Conservation (phyloP, 2,888 invertebrate species). For the Parapristionchus giblindavisi region DNA sequence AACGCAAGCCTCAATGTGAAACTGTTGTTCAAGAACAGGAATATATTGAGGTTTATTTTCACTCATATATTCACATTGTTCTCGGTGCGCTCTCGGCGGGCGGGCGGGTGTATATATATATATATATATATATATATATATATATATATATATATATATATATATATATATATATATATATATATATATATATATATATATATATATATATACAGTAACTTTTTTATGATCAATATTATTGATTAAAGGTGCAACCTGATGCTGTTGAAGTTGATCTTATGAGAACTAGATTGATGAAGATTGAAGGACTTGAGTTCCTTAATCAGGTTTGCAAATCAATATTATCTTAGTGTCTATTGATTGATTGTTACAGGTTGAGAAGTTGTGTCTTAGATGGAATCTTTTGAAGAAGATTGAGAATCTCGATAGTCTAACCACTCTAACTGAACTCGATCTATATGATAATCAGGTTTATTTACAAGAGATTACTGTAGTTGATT, state of each 20-base stretch:
- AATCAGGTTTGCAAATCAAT: slow-evolving; percentile 34
- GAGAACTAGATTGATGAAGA: slow-evolving; percentile 54
- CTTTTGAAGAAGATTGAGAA: slow-evolving; percentile 94
- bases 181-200: too few relatives aligned
- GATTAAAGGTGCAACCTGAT: slow-evolving; percentile 35
- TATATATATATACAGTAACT: too few relatives aligned
- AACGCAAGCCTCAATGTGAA: slow-evolving; percentile 18
- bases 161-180: too few relatives aligned
- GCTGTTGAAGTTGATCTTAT: slow-evolving; percentile 54
- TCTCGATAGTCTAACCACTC: slow-evolving; percentile 77
- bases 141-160: too few relatives aligned
- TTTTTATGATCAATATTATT: too few relatives aligned
- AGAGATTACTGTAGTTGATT: not conserved
- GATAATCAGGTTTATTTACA: slow-evolving; percentile 85
- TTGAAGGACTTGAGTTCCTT: slow-evolving; percentile 57
- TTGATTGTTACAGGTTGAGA: slow-evolving; percentile 71
- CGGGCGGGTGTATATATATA: too few relatives aligned
- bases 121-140: too few relatives aligned
- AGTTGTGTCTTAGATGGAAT: slow-evolving; percentile 91
- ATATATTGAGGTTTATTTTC: slow-evolving; percentile 21
- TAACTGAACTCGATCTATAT: slow-evolving; percentile 91
- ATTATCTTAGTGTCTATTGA: not conserved
- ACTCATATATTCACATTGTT: too few relatives aligned
- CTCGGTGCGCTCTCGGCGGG: too few relatives aligned
- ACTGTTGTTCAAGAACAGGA: slow-evolving; percentile 26